Conservation (phyloP, 92 coral and sea anemone species). For the Epizoanthus rinbou region DNA sequence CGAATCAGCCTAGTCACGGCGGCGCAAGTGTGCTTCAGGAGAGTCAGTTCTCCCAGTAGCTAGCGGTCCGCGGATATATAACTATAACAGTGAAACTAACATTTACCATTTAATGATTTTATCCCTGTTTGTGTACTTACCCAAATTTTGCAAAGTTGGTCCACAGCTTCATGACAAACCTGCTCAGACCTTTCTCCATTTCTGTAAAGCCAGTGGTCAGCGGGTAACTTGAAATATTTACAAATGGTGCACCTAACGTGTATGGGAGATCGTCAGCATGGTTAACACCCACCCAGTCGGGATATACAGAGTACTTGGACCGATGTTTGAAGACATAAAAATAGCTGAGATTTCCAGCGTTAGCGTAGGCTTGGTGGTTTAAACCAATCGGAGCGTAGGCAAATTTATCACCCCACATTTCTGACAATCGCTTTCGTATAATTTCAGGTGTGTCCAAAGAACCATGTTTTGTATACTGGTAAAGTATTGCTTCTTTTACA, state of each 20-base stretch:
- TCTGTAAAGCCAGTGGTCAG: constrained; percentile 45
- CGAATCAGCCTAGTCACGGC: no score
- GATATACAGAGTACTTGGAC: constrained; percentile 22
- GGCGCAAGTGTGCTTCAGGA: no score
- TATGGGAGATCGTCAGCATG: constrained; percentile 46
- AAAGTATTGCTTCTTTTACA: constrained; percentile 51
- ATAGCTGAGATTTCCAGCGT: constrained; percentile 40
- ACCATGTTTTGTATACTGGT: constrained; percentile 51
- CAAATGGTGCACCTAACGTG: constrained; percentile 51
- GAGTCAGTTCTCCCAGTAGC: no score
- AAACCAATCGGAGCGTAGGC: constrained; percentile 40
- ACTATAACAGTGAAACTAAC: no score
- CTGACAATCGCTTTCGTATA: constrained; percentile 30
- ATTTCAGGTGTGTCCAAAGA: constrained; percentile 30
- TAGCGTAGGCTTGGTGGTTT: constrained; percentile 17
- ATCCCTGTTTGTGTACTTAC: constrained; percentile 39
- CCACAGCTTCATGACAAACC: constrained; percentile 63
- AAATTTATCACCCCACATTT: constrained; percentile 27
- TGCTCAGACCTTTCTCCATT: constrained; percentile 36
- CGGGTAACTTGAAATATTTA: constrained; percentile 7
- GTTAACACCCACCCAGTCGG: constrained; percentile 44
- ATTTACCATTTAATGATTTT: no score
- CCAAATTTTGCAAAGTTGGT: constrained; percentile 77
- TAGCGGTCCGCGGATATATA: no score
- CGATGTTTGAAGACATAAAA: constrained; percentile 48